Evolutionary conservation across 2,797 vertebrate genomes (phyloP), one percentile per base, ranked within the genome.

Genomic region (Myotis planiceps): DNA sequence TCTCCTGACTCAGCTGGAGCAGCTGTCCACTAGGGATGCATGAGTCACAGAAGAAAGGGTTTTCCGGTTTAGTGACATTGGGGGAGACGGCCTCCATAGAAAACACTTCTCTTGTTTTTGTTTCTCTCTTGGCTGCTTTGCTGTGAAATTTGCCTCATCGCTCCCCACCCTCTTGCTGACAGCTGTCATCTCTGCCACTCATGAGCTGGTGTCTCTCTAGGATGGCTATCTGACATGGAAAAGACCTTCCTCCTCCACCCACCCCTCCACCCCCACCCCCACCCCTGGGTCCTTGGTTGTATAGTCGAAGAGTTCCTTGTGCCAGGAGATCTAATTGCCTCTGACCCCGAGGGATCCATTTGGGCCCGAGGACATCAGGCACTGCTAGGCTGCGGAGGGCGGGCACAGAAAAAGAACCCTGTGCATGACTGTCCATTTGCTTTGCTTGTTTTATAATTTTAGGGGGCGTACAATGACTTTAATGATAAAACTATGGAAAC

Each of bases 61-160:
- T 95, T 72, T 90, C 81, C 75, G 72, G 47, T 58, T 92, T 92
- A 69, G 84, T 92, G 87, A 39, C 93, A 91, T 47, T 63, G 72
- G 69, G 65, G 39, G 72, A 71, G 53, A 75, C 63, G 72, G 66
- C 74, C 51, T 94, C 85, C 81, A 9, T 86, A 34, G 29, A 88
- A 97, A 97, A 47, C 85, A 47, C n/a, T 90, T 88, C 6, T 29
- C 88, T 83, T 96, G 79, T 74, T 95, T 96, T 95, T 86, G 88
- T 95, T 97, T 97, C 90, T 85, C 94, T 96, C 71, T 39, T 51
- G 27, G 51, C 68, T 88, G n/a, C 94, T 86, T 29, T 37, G 72
- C 87, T 97, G 58, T 81, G 76, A 80, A 95, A 72, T 82, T 94
- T 69, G 71, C 81, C 86, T 95, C 68, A 5, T 42, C 0, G 7